Base-by-base conservation (phyloP, 2,113 vertebrate genomes). In the Nymphicus hollandicus region DNA sequence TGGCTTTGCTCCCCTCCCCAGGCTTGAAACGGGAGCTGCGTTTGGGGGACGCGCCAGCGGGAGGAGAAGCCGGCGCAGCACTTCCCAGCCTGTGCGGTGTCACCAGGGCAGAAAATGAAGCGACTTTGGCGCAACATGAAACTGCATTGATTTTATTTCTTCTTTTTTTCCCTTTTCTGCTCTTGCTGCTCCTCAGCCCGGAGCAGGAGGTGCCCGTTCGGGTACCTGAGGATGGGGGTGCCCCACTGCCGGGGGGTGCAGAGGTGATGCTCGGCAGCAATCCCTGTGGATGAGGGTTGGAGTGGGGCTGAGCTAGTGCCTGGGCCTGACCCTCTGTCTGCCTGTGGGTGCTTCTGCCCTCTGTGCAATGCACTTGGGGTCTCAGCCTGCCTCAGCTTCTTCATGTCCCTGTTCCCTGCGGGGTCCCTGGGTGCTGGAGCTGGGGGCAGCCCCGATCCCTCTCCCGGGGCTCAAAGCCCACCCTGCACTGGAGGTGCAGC, bases 21-120 rank as follows among this genome's bases (percentile, higher is more conserved):
- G 64, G 33, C 25, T 29, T 74, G 95, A 87, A 96, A 94, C 0
- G 7, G 81, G 89, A 95, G 84, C 91, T 24, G 87, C 0, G 0
- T 15, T 0, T 37, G 27, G 73, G 86, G 84, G 89, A 16, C 6
- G 4, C 2, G 64, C 68, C 46, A 43, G 73, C 0, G 6, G 61
- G 2, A 4, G n/a, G 81, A 87, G 93, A 7, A 95, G 93, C 94
- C 15, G 49, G 61, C 91, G 1, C 93, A 94, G 96, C 91, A 86
- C 6, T 95, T 95, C 94, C 63, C 37, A 13, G 71, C 89, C 78
- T 18, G 2, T 29, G 65, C 1, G 33, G 47, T 79, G 81, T 28
- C 87, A 71, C 95, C 25, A 0, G 85, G 47, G 91, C 91, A 61
- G 77, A 91, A 93, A 96, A 96, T 93, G 76, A 70, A 96, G 96